Base-by-base conservation (phyloP, 37 sponge, comb jelly and placozoan genomes). In the Cliona cf. orientalis region DNA sequence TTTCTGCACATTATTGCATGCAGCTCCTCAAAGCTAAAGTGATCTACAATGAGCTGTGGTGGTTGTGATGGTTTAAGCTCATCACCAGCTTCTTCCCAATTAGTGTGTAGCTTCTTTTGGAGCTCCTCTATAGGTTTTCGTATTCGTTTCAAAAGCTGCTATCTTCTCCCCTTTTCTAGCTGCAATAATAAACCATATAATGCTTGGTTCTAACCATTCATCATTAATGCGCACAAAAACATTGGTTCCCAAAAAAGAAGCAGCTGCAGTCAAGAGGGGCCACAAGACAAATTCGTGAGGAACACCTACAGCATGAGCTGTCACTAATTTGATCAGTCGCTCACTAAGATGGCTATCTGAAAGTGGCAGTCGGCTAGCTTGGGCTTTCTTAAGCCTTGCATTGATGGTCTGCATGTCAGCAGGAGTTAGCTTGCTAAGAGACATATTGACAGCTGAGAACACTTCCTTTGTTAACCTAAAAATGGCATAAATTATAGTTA, bases 131-230 rank as follows among this genome's bases (percentile, higher is more conserved):
- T 61, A 25, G 45, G 25, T 11, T 3, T 42, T 11, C 40, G 1
- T 9, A 74, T 1, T 32, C 37, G n/a, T 56, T 55, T 49, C 58
- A 74, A 58, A 26, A 36, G 74, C 74, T 2, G 74, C 35, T 19
- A 56, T 74, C 37, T 74, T 74, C 38, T 74, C 74, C 31, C 74
- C 74, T 46, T 74, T 74, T 55, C 37, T 53, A 1, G 74, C 74
- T 57, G 58, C 74, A 2, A 74, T 34, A 2, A 74, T 36, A 1
- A 34, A 35, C 74, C 74, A 74, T 2, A 74, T 2, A 6, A 74
- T 74, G 26, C 35, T 36, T 23, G 74, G 74, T 46, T 74, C 74
- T 2, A 2, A 2, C 74, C 74, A 74, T 5, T 53, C 58, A 17
- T 2, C 5, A 19, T 74, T 74, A 3, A 74, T 26, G 11, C 29